phyloP scores from a whole-genome alignment of 2,888 invertebrate species.

The Polydrusus cervinus region DNA sequence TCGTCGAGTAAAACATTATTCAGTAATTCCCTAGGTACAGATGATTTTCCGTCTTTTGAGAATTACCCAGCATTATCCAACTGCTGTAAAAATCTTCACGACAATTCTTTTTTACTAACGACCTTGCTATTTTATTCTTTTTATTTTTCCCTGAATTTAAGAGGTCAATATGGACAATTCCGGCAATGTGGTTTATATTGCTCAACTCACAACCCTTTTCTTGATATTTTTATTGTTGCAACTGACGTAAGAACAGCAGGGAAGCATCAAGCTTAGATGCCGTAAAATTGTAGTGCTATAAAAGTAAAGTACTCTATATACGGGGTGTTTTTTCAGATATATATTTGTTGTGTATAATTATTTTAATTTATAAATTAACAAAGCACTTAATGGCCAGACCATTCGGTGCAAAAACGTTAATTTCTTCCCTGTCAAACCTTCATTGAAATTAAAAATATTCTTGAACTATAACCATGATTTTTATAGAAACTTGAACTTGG shows the following conservation, averaged over 20 bases:
- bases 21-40: no score
- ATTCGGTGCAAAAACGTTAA: no score
- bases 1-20: no score
- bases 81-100: slow-evolving; percentile 9
- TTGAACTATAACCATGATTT: no score
- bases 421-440: no score
- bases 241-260: slow-evolving; percentile 45
- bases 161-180: slow-evolving; percentile 27
- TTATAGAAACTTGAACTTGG: no score
- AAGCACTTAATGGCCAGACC: no score
- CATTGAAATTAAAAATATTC: no score
- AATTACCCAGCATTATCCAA: background rate
- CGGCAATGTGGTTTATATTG: slow-evolving; percentile 46
- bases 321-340: slow-evolving; percentile 12
- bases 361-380: background rate
- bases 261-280: slow-evolving; percentile 34
- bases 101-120: background rate
- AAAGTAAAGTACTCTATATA: slow-evolving; percentile 22
- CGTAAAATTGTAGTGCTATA: slow-evolving; percentile 33
- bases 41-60: no score
- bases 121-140: slow-evolving; percentile 26
- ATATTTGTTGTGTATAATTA: background rate
- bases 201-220: slow-evolving; percentile 44
- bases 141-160: slow-evolving; percentile 35
- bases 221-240: slow-evolving; percentile 40